phyloP scores from a whole-genome alignment of 2,113 vertebrate species.

The Spizaetus ornatus region DNA sequence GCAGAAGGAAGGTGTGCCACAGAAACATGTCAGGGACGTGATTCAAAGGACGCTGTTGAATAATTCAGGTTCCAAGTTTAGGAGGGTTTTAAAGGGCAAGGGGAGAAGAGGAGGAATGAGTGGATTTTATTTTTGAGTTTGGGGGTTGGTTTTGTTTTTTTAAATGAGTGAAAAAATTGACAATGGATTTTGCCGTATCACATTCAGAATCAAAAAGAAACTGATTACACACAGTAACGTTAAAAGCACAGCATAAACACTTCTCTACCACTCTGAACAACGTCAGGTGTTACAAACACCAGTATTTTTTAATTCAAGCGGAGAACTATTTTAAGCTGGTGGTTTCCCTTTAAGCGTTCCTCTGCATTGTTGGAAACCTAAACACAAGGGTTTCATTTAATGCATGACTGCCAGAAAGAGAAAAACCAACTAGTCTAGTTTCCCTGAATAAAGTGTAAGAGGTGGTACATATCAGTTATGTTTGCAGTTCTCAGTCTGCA shows the following conservation, averaged over 20 bases:
- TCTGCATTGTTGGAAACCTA: constrained; percentile 27
- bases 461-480: neutral
- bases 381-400: constrained; percentile 47
- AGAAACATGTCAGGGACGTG: neutral
- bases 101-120: neutral
- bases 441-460: neutral
- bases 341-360: constrained; percentile 6
- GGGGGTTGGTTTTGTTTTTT: neutral
- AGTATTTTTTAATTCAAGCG: constrained; percentile 3
- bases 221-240: neutral
- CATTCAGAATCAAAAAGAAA: neutral
- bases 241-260: neutral
- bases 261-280: neutral
- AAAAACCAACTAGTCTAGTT: neutral
- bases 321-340: constrained; percentile 31
- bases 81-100: constrained; percentile 7
- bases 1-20: constrained; percentile 14
- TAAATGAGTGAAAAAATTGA: neutral
- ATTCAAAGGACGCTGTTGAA: constrained; percentile 41
- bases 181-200: neutral
- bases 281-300: neutral
- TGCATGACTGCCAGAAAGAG: constrained; percentile 19
- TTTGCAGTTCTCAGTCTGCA: neutral
- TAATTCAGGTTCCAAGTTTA: constrained; percentile 6
- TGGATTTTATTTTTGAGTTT: neutral